Evolutionary conservation across 2,797 vertebrate genomes (phyloP).

Genomic region (Loriculus beryllinus): DNA sequence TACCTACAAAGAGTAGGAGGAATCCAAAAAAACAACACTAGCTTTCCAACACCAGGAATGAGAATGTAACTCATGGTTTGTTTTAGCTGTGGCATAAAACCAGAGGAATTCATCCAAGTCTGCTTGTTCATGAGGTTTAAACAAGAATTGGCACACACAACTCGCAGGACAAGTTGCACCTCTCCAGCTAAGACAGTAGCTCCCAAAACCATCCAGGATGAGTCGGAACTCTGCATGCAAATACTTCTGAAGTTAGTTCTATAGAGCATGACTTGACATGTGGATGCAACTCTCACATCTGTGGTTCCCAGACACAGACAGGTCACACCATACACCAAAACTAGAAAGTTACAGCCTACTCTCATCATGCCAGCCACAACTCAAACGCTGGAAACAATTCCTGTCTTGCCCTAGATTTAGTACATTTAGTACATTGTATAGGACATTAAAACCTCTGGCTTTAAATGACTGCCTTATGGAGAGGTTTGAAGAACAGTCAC

Average conservation of each 20-base stretch:
- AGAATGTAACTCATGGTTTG: neutral
- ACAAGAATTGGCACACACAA: neutral
- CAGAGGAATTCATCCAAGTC: neutral
- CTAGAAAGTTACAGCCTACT: neutral
- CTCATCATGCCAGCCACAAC: neutral
- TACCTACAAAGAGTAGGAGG: neutral
- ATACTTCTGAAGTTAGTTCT: neutral
- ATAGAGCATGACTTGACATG: fast-evolving
- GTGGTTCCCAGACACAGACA: neutral
- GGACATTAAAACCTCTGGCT: neutral
- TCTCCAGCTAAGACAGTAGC: neutral
- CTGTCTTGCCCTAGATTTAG: neutral
- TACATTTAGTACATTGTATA: neutral
- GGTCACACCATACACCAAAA: neutral
- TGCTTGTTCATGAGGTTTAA: neutral
- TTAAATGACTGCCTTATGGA: neutral
- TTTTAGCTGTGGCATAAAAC: neutral
- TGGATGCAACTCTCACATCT: neutral
- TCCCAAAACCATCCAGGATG: neutral
- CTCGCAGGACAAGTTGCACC: neutral
- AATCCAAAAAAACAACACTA: neutral
- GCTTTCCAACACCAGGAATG: neutral
- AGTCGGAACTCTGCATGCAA: neutral
- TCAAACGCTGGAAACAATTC: neutral
- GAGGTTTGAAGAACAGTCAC: neutral